These are phyloP conservation scores for Ormia ochracea DNA, from an alignment of 2,888 invertebrate species.

Conservation along the genomic window DNA sequence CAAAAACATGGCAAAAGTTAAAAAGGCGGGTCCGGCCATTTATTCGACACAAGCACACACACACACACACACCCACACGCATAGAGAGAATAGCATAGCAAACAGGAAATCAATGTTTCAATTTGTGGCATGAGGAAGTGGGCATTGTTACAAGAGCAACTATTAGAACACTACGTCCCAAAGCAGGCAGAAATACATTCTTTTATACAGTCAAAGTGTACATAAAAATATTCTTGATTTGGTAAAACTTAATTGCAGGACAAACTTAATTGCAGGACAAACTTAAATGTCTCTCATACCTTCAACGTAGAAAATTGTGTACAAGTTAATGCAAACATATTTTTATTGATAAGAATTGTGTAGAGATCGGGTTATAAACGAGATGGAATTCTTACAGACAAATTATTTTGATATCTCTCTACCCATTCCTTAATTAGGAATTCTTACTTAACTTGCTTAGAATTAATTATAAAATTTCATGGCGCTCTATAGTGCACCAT, in stretches of 20 bases:
- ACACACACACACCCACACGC: too few relatives aligned
- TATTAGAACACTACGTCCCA: conserved; percentile 49
- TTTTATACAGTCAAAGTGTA: not conserved
- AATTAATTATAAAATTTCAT: too few relatives aligned
- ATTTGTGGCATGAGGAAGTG: conserved; percentile 15
- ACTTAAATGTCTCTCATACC: conserved; percentile 2
- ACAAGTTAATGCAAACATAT: not conserved
- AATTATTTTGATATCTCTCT: too few relatives aligned
- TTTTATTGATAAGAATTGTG: too few relatives aligned
- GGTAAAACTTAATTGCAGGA: not conserved
- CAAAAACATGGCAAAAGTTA: not conserved
- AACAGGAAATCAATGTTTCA: conserved; percentile 44
- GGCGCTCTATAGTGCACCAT: too few relatives aligned
- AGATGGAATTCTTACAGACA: too few relatives aligned
- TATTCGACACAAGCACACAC: not conserved
- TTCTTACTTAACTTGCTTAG: too few relatives aligned
- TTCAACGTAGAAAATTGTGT: not conserved
- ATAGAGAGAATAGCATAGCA: too few relatives aligned
- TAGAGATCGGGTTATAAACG: too few relatives aligned
- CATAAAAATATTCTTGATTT: not conserved
- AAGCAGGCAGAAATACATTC: not conserved
- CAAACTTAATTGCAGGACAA: not conserved
- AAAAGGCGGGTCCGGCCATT: not conserved
- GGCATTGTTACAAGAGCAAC: conserved; percentile 31
- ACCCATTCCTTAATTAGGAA: too few relatives aligned